Conservation (phyloP, 2,113 vertebrate genomes). For the Boleophthalmus pectinirostris region DNA sequence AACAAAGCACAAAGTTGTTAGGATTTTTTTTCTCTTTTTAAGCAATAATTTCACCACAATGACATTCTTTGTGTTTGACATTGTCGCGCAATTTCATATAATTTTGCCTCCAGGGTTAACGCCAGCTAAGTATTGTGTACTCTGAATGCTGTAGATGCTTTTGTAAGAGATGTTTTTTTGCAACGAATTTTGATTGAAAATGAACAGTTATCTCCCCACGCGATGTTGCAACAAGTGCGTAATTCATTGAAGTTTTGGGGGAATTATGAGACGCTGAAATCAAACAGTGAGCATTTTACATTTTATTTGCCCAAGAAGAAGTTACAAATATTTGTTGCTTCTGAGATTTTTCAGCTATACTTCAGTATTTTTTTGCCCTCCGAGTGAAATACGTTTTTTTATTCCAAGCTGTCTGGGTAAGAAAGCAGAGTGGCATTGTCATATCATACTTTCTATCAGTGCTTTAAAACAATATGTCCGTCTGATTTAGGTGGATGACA, state of each 20-base stretch:
- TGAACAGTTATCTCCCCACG: slow-evolving; percentile 30
- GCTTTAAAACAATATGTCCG: slow-evolving; percentile 77
- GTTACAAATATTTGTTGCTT: slow-evolving; percentile 35
- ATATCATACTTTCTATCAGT: slow-evolving; percentile 74
- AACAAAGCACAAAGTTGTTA: not conserved
- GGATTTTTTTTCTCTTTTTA: not conserved
- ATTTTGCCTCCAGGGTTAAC: slow-evolving; percentile 17
- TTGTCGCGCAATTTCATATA: not conserved
- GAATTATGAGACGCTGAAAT: slow-evolving; percentile 19
- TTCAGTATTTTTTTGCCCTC: slow-evolving; percentile 56
- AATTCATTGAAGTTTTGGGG: slow-evolving; percentile 32
- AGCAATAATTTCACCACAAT: not conserved
- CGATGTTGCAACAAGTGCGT: slow-evolving; percentile 25
- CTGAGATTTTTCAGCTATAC: slow-evolving; percentile 61
- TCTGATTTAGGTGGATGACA: slow-evolving; percentile 59
- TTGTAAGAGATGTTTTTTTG: slow-evolving; percentile 19
- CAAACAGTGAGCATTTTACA: slow-evolving; percentile 33
- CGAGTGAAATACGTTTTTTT: slow-evolving; percentile 48
- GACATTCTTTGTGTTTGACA: not conserved
- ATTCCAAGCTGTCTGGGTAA: slow-evolving; percentile 59
- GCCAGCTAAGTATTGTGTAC: not conserved
- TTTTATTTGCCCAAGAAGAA: slow-evolving; percentile 43
- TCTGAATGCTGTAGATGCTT: not conserved
- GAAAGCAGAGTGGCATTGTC: slow-evolving; percentile 59
- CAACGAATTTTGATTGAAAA: slow-evolving; percentile 37